Conservation (phyloP, 2,797 vertebrate species). For the Dromococcyx pavoninus region DNA sequence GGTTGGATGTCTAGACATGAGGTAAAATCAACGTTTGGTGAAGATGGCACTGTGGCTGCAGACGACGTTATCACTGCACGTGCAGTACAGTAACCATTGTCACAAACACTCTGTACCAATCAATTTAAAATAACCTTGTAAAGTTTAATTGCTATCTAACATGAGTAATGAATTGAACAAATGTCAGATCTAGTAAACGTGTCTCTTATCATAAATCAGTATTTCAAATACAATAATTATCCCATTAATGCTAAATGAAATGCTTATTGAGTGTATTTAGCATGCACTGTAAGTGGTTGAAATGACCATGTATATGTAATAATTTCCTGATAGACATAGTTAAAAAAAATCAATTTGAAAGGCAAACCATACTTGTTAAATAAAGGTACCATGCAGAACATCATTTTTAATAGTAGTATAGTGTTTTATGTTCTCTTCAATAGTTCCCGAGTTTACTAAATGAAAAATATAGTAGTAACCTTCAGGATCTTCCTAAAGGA, state of each 20-base stretch:
- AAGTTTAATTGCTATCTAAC: slow-evolving; percentile 57
- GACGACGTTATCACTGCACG: not conserved
- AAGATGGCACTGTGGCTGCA: not conserved
- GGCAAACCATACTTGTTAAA: not conserved
- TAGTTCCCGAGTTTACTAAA: not conserved
- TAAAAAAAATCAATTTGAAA: not conserved
- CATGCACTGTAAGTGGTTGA: not conserved
- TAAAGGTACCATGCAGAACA: not conserved
- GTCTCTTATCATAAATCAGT: slow-evolving; percentile 57
- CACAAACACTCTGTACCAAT: slow-evolving; percentile 1
- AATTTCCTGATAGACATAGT: not conserved
- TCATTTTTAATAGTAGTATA: not conserved
- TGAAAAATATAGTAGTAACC: not conserved
- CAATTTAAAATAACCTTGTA: slow-evolving; percentile 61
- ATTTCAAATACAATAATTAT: slow-evolving; percentile 50
- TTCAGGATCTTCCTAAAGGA: not conserved
- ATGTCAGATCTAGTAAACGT: slow-evolving; percentile 33
- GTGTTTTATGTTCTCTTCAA: not conserved
- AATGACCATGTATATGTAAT: not conserved
- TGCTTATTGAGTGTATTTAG: slow-evolving; percentile 26
- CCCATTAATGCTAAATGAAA: slow-evolving; percentile 42
- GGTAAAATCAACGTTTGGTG: not conserved
- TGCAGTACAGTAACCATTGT: not conserved
- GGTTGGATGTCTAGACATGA: not conserved
- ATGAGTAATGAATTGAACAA: slow-evolving; percentile 58